Percentiles rank a stretch among this genome's conserved stretches.
These are phyloP conservation scores for Etheostoma cragini DNA, from an alignment of 2,113 vertebrate genomes.

Conservation along the genomic window DNA sequence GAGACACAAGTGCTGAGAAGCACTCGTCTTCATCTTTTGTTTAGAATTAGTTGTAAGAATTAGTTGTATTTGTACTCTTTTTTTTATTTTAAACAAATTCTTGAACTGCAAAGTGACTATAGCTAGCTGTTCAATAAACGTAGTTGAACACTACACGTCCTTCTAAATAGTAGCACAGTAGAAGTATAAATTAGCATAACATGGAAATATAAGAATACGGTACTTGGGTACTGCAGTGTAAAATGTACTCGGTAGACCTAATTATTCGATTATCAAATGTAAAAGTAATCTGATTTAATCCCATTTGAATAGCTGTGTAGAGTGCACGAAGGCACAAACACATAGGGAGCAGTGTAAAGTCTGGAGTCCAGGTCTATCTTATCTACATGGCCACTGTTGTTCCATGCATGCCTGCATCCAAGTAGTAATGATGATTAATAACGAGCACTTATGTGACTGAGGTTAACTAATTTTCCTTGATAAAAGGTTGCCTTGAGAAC, in stretches of 20 bases:
- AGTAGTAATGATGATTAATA: background rate
- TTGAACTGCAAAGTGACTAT: background rate
- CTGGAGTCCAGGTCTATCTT: conserved; percentile 14
- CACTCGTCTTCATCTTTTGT: too few relatives aligned
- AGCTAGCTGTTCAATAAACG: background rate
- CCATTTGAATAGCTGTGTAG: background rate
- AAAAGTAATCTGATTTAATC: background rate
- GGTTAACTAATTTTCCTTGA: background rate
- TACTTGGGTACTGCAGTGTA: too few relatives aligned
- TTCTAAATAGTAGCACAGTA: background rate
- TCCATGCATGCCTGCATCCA: background rate
- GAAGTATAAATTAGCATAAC: background rate
- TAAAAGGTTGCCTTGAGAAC: background rate
- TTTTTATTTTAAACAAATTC: too few relatives aligned
- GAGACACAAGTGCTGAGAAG: too few relatives aligned
- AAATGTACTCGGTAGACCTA: too few relatives aligned
- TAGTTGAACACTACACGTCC: background rate
- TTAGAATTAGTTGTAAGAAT: too few relatives aligned
- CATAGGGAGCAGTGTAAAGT: background rate
- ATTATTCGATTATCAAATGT: background rate
- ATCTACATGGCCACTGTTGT: conserved; percentile 19
- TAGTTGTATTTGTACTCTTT: too few relatives aligned
- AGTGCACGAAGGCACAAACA: background rate
- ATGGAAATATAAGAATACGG: too few relatives aligned
- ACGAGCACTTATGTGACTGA: background rate